Percentiles rank a stretch among this genome's conserved stretches.
phyloP scores from a whole-genome alignment of 2,888 invertebrate genomes.

The Nudaria mundana region DNA sequence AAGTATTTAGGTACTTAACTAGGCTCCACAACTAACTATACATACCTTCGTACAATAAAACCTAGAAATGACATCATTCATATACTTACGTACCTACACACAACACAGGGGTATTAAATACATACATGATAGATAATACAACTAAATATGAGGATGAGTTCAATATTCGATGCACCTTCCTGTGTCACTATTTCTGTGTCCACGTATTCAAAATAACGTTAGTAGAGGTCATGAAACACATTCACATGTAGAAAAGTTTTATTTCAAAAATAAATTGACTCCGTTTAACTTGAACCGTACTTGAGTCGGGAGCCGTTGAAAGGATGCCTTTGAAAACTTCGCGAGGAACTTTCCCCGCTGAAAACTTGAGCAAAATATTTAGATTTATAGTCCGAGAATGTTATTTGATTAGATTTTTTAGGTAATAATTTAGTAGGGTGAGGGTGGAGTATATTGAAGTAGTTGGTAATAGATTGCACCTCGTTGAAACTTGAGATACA shows the following conservation, averaged over 20 bases:
- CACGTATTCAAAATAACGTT: too few species aligned
- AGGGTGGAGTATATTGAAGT: not conserved
- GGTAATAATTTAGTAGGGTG: constrained; percentile 6
- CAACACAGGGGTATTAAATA: too few species aligned
- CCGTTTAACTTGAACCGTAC: constrained; percentile 14
- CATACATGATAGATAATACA: too few species aligned
- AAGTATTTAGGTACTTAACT: too few species aligned
- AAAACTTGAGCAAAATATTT: constrained; percentile 30
- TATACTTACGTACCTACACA: too few species aligned
- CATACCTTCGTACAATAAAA: too few species aligned
- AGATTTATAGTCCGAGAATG: constrained; percentile 34
- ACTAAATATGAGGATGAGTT: too few species aligned
- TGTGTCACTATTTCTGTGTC: too few species aligned
- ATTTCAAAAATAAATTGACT: constrained; percentile 49
- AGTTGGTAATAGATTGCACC: not conserved
- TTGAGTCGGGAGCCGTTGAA: constrained; percentile 9
- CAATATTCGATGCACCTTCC: too few species aligned
- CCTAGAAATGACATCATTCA: too few species aligned
- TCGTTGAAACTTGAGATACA: too few species aligned
- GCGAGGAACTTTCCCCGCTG: constrained; percentile 26
- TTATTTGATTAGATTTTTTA: constrained; percentile 23
- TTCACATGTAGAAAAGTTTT: constrained; percentile 35
- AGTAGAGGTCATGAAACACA: not conserved
- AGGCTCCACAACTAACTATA: too few species aligned
- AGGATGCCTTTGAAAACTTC: constrained; percentile 37